Conservation (phyloP, 2,113 vertebrate genomes). For the Parus major region DNA sequence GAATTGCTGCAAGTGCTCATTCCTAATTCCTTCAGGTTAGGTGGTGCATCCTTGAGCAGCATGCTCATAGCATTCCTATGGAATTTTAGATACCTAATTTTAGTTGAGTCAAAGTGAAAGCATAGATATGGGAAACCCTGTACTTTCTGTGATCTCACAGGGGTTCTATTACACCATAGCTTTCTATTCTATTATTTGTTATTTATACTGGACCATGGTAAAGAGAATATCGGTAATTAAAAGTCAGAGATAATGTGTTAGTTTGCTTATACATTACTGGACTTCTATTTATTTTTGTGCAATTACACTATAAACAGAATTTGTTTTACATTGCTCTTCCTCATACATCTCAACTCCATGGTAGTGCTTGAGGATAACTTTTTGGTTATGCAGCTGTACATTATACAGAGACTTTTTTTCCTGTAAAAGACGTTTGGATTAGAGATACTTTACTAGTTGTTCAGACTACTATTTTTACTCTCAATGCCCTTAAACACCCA, state of each 20-base stretch:
- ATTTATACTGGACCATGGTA: neutral
- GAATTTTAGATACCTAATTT: neutral
- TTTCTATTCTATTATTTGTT: neutral
- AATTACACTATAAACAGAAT: neutral
- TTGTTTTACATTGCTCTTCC: neutral
- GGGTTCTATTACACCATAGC: neutral
- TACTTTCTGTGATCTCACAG: neutral
- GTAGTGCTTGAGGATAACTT: neutral
- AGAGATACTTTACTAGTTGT: neutral
- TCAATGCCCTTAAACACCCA: slow-evolving; percentile 21
- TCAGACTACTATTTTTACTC: slow-evolving; percentile 20
- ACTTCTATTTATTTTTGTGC: neutral
- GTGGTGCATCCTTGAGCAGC: neutral
- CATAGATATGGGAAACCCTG: fast-evolving
- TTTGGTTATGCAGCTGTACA: neutral
- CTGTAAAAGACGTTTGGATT: neutral
- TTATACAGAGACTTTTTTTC: neutral
- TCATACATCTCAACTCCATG: neutral
- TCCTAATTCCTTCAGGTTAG: neutral
- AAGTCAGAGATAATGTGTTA: neutral
- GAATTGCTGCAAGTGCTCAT: neutral
- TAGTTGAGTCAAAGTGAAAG: neutral
- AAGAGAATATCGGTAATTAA: neutral
- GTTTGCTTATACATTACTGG: neutral
- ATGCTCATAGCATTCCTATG: neutral